Base-by-base conservation (phyloP, 1,140 invertebrate species). In the Gerris buenoi region DNA sequence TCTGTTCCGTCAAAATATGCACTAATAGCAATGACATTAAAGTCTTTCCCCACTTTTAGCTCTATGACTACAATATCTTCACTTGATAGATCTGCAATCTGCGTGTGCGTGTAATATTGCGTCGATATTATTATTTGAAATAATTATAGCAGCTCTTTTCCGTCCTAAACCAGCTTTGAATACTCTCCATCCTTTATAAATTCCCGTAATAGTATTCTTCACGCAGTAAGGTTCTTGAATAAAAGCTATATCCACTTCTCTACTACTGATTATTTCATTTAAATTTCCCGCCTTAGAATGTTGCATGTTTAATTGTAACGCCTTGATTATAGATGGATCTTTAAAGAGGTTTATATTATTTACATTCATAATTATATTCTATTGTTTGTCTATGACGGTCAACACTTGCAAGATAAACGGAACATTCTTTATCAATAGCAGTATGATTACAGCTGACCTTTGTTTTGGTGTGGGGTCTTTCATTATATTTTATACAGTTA, bases 201-300 rank as follows among this genome's bases (percentile, higher is more conserved):
- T 60, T 25, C 58, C 58, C 3, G 58, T 5, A 15, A 60, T 25
- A 22, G 58, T 25, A 13, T 5, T 60, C 10, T 22, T 10, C 5
- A 60, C 22, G 23, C 58, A 60, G 23, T 60, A 60, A 14, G 58
- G 58, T 60, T 60, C 58, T 25, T 60, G 58, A 60, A 60, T 60
- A 3, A 60, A 25, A 14, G 23, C 15, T 5, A 60, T 25, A 25
- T 60, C 58, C 3, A 60, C 23, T 5, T 60, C 5, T 10, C 22
- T 15, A 22, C 58, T 60, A 25, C 23, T 60, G 5, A 60, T 25
- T 5, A 60, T 5, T 60, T 60, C 58, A 22, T 60, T 60, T 60
- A 60, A 46, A 46, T 5, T 46, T 5, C 5, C 33, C 18, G 5
- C 33, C 18, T 18, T 46, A 10, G 33, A 46, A 46, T 46, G 33